Evolutionary conservation across 92 coral and sea anemone genomes (phyloP), one percentile per base, ranked within the genome.

Genomic region (Micromussa lordhowensis): DNA sequence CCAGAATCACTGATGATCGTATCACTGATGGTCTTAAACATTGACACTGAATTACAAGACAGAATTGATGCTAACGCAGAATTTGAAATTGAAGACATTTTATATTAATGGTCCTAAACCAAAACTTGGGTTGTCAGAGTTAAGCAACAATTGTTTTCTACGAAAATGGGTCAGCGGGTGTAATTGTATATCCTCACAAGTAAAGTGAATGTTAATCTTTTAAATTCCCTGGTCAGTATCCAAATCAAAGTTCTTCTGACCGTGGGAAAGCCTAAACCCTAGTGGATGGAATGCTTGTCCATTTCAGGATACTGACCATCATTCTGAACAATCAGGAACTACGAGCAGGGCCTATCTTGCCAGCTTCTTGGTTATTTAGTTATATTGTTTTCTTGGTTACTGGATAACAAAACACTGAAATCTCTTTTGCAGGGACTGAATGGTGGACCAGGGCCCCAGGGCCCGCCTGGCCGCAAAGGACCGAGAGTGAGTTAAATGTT

Each of bases 391-490:
- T 59, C 66, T 8, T 59, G 66, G 5, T 59, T 24, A 22, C 29
- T 24, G 24, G 21, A 21, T 58, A 19, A 19, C 78, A 16, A 12
- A 44, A 12, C 48, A 21, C 21, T 15, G 3, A 16, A 30, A 11
- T 78, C 44, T 70, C 24, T 69, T 19, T 69, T 49, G 84, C 78
- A 86, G 92, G 48, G 64, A n/a, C 31, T 36, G 48, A 28, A 75
- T 22, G 95, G 92, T 22, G 54, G 40, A 11, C 54, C 54, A 2
- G 92, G 95, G 58, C 91, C 93, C 53, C 91, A 82, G 61, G 94
- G 94, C 78, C 81, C 94, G 19, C 81, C 91, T 15, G 95, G 95
- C 48, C 83, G 89, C 35, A 89, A 93, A 80, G 95, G 96, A 82
- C 90, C 96, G 22, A 77, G 94, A 85, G 96, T 94, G 87, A 87